Base-by-base conservation (phyloP, 2,797 vertebrate species). In the Tolypeutes matacus region DNA sequence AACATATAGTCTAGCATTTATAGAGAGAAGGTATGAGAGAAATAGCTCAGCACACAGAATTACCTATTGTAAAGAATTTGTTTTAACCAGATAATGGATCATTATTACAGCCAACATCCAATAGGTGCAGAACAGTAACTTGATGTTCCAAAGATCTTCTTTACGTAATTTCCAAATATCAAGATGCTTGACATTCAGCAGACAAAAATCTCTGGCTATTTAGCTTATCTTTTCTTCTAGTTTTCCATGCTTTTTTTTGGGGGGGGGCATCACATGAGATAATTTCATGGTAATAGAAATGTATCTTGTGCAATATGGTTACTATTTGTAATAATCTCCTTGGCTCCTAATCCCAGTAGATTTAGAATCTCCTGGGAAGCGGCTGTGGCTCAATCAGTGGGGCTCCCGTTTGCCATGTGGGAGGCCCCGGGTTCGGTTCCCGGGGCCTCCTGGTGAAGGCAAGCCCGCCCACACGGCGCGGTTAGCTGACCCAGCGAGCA, bases 161-260 rank as follows among this genome's bases (percentile, higher is more conserved):
- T 81, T 82, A 60, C 85, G 78, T 89, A 69, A 70, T 92, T 96
- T 88, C 39, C 46, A 92, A 89, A 76, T 77, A 72, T 39, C 31
- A 42, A 51, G 92, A 58, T 88, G 29, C 36, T 31, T 69, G 56
- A 78, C 49, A 86, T 95, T 88, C 36, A 53, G 65, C 39, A 85
- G 34, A 85, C 17, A 86, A 77, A 95, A 76, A 31, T 2, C 56
- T 85, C 51, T 56, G 62, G 58, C 36, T 42, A 82, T 82, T 88
- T 86, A 72, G 34, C 21, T 64, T 11, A 70, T 64, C 11, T 72
- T 93, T 93, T 70, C 75, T 88, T 56, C 67, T 78, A 76, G 9
- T 1, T 82, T 93, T 85, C 29, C 15, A 36, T 80, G 15, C 23
- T 31, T 87, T 81, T 31, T 82, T 87, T 36, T 8, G 46, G 11